Evolutionary conservation across 30 jellyfish, hydroid and myxozoan species (phyloP).

Genomic region (Nemopilema nomurai): DNA sequence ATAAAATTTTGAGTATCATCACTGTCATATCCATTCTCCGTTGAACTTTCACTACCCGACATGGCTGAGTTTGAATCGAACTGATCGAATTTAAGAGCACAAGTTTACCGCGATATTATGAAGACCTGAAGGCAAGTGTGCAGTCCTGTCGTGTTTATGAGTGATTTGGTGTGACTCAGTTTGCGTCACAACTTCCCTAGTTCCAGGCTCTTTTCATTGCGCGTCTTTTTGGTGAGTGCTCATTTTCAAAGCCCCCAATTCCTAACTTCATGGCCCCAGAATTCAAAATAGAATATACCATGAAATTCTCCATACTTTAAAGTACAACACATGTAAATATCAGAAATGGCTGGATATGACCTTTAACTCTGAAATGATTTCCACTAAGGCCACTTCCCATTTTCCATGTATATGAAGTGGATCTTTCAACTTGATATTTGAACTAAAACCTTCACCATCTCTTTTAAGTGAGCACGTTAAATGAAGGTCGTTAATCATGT

Average conservation of each 20-base stretch:
- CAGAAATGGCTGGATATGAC: not conserved
- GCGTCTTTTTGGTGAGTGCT: constrained; percentile 16
- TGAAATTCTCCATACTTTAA: not conserved
- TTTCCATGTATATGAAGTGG: not conserved
- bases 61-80: not conserved
- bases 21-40: constrained; percentile 9
- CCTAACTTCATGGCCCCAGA: not conserved
- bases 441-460: not conserved
- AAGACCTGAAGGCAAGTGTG: not conserved
- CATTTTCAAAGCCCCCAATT: constrained; percentile 6
- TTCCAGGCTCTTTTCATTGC: constrained; percentile 19
- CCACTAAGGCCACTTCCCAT: constrained; percentile 1
- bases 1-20: not conserved
- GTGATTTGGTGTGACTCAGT: constrained; percentile 10
- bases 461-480: not conserved
- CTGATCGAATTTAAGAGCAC: not conserved
- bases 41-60: constrained; percentile 6
- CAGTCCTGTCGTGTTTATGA: not conserved
- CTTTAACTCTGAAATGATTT: not conserved
- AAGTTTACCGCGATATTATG: not conserved
- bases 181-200: constrained; percentile 16
- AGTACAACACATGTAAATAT: not conserved
- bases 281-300: not conserved
- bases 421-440: not conserved
- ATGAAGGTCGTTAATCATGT: not conserved